Percentiles rank a stretch among this genome's conserved stretches.
Conservation (phyloP, 1,140 invertebrate genomes). For the Hylaeus anthracinus region DNA sequence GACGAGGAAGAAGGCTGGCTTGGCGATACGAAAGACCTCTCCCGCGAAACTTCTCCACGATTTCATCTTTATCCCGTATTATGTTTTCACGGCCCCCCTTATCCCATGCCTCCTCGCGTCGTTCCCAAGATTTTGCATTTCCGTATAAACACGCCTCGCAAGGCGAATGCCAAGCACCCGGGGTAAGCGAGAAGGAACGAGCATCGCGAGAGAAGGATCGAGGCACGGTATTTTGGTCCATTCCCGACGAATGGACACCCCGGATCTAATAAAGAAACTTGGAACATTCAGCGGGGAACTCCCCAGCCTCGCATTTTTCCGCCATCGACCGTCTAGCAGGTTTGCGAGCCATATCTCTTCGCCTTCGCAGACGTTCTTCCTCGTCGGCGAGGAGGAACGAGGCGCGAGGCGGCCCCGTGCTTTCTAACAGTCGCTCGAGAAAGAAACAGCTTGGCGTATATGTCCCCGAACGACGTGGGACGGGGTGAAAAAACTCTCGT, state of each 20-base stretch:
- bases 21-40: background rate
- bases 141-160: conserved; percentile 20
- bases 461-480: conserved; percentile 16
- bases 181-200: too few relatives aligned
- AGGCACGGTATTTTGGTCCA: conserved; percentile 54
- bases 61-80: conserved; percentile 66
- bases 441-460: conserved; percentile 49
- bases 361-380: conserved; percentile 11
- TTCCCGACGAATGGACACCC: conserved; percentile 66
- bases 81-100: conserved; percentile 33
- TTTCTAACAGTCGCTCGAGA: conserved; percentile 7
- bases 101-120: background rate
- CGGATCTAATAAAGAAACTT: conserved; percentile 74
- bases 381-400: conserved; percentile 4
- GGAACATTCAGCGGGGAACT: conserved; percentile 36
- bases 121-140: conserved; percentile 45
- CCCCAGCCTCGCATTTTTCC: conserved; percentile 48
- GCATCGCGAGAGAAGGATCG: background rate
- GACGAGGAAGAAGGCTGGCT: conserved; percentile 26
- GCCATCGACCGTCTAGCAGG: conserved; percentile 10
- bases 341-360: background rate
- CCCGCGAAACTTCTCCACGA: conserved; percentile 46
- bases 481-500: conserved; percentile 34
- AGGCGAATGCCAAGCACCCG: background rate
- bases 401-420: too few relatives aligned